These are phyloP conservation scores for Achlya flavicornis DNA, from an alignment of 2,888 invertebrate genomes.

Conservation along the genomic window DNA sequence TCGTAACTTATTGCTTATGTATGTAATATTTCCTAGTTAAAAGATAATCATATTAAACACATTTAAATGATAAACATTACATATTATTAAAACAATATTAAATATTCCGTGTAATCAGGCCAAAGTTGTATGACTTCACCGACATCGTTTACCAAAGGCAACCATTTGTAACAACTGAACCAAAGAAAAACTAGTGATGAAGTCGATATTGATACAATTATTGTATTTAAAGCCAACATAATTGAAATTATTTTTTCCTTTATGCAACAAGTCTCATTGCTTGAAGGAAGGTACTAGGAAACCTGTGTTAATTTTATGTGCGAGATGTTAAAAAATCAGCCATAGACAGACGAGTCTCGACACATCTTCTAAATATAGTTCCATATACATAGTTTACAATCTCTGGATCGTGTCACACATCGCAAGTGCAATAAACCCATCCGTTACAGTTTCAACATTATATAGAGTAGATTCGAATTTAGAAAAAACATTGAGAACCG, in stretches of 20 bases:
- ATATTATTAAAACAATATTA: too few relatives aligned
- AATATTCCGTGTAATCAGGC: too few relatives aligned
- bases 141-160: neutral
- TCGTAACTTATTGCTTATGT: too few relatives aligned
- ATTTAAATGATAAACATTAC: too few relatives aligned
- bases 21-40: too few relatives aligned
- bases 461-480: neutral
- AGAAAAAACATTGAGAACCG: neutral
- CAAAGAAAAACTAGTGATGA: neutral
- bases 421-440: conserved; percentile 28
- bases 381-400: conserved; percentile 25
- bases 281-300: neutral
- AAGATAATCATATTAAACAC: too few relatives aligned
- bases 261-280: neutral
- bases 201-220: neutral
- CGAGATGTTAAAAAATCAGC: neutral
- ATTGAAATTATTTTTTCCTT: too few relatives aligned
- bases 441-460: conserved; percentile 17
- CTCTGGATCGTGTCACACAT: conserved; percentile 42
- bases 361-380: conserved; percentile 37
- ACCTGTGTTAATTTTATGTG: neutral
- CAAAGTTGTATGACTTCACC: neutral
- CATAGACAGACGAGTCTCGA: conserved; percentile 25
- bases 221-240: too few relatives aligned
- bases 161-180: neutral